Evolutionary conservation across 2,888 invertebrate genomes (phyloP).

Genomic region (Coecobrya sp.): DNA sequence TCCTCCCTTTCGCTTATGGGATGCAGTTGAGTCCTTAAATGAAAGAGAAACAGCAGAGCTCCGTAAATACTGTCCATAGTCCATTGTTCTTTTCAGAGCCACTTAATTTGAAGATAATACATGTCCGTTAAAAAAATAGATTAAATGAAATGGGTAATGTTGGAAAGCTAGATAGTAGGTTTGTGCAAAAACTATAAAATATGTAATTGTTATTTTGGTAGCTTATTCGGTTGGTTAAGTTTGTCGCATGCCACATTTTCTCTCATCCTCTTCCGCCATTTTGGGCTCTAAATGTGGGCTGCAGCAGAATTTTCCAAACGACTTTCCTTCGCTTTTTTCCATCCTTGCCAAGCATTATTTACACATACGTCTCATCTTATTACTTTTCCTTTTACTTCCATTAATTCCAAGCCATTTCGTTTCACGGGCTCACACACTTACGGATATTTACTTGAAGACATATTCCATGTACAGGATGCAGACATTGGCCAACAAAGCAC

Average conservation of each 20-base stretch:
- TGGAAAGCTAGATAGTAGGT: not conserved
- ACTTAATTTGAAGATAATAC: too few species aligned
- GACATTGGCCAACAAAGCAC: not conserved
- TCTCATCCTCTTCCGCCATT: not conserved
- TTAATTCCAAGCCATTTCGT: constrained; percentile 65
- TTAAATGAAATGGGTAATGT: not conserved
- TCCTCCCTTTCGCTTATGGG: too few species aligned
- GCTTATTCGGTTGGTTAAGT: not conserved
- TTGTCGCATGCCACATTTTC: not conserved
- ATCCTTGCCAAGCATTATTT: not conserved
- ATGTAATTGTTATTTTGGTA: not conserved
- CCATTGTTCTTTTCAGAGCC: too few species aligned
- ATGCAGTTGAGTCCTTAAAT: too few species aligned
- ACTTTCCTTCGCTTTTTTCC: not conserved
- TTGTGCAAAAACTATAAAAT: not conserved
- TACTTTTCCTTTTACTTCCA: constrained; percentile 34
- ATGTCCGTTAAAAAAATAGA: not conserved
- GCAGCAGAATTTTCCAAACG: not conserved
- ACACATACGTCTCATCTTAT: constrained; percentile 14
- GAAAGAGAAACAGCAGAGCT: too few species aligned
- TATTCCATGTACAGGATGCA: not conserved
- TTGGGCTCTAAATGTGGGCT: not conserved
- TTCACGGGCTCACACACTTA: constrained; percentile 38
- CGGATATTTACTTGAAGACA: not conserved
- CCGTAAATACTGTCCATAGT: too few species aligned